A percentile compares a stretch with the other conserved stretches of the same genome.
Conservation (phyloP, 2,113 vertebrate genomes). For the Nestor notabilis region DNA sequence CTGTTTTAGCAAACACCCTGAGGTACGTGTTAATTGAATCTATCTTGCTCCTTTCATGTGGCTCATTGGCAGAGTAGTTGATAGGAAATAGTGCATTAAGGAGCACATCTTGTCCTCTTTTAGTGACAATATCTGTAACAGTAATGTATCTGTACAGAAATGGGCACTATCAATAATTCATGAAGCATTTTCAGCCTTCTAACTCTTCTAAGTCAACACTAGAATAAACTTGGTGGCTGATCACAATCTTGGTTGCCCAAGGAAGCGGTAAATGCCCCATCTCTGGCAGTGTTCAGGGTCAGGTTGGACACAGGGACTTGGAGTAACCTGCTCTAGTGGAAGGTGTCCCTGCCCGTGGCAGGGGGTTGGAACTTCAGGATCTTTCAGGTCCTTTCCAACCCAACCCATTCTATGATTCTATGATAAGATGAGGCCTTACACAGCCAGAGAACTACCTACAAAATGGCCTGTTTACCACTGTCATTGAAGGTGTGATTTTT, state of each 20-base stretch:
- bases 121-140: neutral
- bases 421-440: neutral
- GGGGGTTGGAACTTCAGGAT: neutral
- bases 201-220: neutral
- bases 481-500: neutral
- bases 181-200: neutral
- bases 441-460: neutral
- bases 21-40: neutral
- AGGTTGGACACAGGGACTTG: neutral
- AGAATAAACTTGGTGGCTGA: neutral
- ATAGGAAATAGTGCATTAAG: neutral
- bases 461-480: accelerated
- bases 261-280: neutral
- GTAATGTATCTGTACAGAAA: neutral
- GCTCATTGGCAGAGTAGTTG: neutral
- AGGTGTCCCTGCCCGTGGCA: neutral
- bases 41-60: neutral
- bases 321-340: neutral
- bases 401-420: neutral
- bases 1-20: neutral
- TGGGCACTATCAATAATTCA: neutral
- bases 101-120: neutral
- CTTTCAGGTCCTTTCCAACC: neutral
- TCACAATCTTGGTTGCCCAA: neutral
- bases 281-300: neutral